Evolutionary conservation across 2,888 invertebrate species (phyloP), one percentile per base, ranked within the genome.

Genomic region (Cheilosia variabilis): DNA sequence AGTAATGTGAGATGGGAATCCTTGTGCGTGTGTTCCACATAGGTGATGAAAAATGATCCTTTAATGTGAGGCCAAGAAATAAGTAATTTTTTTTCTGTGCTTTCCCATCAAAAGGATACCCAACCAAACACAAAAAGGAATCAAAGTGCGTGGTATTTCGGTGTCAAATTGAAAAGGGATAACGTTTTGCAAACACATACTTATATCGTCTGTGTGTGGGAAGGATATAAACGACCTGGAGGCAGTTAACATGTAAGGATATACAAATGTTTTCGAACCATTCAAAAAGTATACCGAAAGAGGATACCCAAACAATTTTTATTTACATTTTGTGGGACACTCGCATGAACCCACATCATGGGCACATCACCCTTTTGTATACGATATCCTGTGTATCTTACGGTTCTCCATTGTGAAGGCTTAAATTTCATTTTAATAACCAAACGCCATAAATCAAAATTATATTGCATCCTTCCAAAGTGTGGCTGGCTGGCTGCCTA

Each of bases 401-500:
- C 13, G 22, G 34, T 13, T 77, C 53, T 72, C 66, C 71, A 71
- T 58, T 76, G 69, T 62, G 62, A 77, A 80, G 82, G 78, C 69
- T 87, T 73, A 75, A 89, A 90, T 87, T 88, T 87, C 88, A 89
- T 89, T 90, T 89, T 89, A 89, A 89, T 89, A 89, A 90, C 88
- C 76, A 89, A 88, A 82, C 88, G 90, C 89, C 89, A 91, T 91
- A 91, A 91, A 91, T 91, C 91, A 91, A 90, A 90, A 76, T 86
- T 86, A 86, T 86, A 86, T 86, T 86, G 81, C 81, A 86, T 77
- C 76, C 80, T 86, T 80, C 80, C 80, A 72, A 53, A 62, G 55
- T 45, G 60, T 2, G 55, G 52, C 41, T 50, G 57, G 45, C 69
- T 75, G 75, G 57, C 65, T 62, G 43, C 58, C 27, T 52, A 34